phyloP scores from a whole-genome alignment of 2,888 invertebrate species.

The Drosophila greeni region DNA sequence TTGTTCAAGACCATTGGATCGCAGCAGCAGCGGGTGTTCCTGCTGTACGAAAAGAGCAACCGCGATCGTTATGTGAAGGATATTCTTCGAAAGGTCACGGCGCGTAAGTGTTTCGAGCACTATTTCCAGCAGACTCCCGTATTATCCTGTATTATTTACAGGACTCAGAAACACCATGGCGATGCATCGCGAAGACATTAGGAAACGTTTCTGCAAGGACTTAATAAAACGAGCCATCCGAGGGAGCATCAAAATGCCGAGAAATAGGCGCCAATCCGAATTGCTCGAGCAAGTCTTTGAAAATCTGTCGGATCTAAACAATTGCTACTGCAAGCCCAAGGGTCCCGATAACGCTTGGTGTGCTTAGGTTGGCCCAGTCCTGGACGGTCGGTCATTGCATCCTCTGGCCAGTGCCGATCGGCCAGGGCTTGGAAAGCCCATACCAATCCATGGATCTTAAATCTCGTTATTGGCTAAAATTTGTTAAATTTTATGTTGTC shows the following conservation, averaged over 20 bases:
- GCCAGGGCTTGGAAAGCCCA: background rate
- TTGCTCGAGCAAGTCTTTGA: no score
- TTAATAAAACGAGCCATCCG: background rate
- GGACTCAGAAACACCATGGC: slow-evolving; percentile 6
- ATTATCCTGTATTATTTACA: background rate
- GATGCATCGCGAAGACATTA: background rate
- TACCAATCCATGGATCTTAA: background rate
- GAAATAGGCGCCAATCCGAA: no score
- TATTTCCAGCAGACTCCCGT: no score
- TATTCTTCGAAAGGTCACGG: background rate
- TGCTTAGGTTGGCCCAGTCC: slow-evolving; percentile 7
- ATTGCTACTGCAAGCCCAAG: slow-evolving; percentile 10
- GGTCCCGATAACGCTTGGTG: background rate
- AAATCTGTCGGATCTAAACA: no score
- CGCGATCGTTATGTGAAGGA: slow-evolving; percentile 3
- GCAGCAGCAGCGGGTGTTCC: slow-evolving; percentile 2
- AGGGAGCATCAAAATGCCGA: rapidly evolving
- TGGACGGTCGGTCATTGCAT: background rate
- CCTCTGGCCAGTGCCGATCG: background rate
- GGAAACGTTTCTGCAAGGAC: slow-evolving; percentile 4
- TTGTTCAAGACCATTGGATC: background rate
- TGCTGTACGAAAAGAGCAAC: slow-evolving; percentile 6
- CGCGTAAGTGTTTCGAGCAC: slow-evolving; percentile 1
- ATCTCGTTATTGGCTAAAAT: background rate
- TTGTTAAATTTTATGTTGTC: background rate